Evolutionary conservation across 1,140 invertebrate species (phyloP), one percentile per base, ranked within the genome.

Genomic region (Tribolium castaneum): DNA sequence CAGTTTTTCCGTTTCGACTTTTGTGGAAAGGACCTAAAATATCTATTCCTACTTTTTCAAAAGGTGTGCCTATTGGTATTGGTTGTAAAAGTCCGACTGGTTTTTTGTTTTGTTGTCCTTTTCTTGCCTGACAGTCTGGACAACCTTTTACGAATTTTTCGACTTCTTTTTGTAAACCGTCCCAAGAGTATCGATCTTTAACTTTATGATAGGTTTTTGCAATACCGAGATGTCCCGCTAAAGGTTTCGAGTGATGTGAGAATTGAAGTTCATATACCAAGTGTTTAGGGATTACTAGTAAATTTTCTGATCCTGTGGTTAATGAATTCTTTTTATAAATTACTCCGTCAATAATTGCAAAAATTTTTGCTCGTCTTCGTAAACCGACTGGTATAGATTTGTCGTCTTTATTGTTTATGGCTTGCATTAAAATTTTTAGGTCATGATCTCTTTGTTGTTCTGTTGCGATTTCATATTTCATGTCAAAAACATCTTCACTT

Each of bases 101-200:
- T 75, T 78, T 76, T 16, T 34, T n/a, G 71, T 78, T 78, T 6
- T 10, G 6, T 59, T 59, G 52, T 2, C 80, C 45, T 70, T 82
- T 73, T 50, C 62, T 6, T n/a, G 77, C 80, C 73, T 81, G 82
- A 30, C 78, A 83, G 45, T 82, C 77, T 45, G 71, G 56, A 70
- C 78, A 82, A 10, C 78, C 82, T 71, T 81, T 81, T 16, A 83
- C 73, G 62, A 78, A 82, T 70, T 79, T 82, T 70, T 76, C 25
- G 4, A 30, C 25, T 1, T 30, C 25, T 30, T 30, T 30, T 30
- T 30, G 25, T 30, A 30, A 30, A 4, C 14, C 35, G 5, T 77
- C 62, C 82, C 82, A 83, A 66, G 78, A 82, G 35, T 76, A 82
- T 3, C 80, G 35, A 0, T 30, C 2, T 75, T 76, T 79, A 12